Conservation (phyloP, 1,140 invertebrate species). For the Catajapyx aquilonaris region DNA sequence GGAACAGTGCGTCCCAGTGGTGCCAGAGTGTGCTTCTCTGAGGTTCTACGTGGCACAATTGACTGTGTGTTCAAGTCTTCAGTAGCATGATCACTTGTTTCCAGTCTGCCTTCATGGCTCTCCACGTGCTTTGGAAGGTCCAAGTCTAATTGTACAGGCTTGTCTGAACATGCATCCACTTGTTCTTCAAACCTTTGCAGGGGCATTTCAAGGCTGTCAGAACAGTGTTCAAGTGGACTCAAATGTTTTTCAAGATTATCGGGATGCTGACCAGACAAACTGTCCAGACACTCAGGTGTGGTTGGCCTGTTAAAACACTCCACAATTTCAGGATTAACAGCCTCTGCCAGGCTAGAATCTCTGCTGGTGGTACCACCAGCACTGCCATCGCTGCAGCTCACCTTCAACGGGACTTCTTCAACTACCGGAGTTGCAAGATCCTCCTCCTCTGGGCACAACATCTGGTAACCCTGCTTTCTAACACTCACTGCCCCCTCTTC, state of each 20-base stretch:
- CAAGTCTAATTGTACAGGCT: neutral
- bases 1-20: slow-evolving; percentile 44
- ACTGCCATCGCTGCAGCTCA: too few relatives aligned
- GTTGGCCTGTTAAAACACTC: too few relatives aligned
- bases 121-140: neutral
- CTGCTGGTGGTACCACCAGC: too few relatives aligned
- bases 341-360: too few relatives aligned
- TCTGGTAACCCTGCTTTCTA: slow-evolving; percentile 5
- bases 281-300: too few relatives aligned
- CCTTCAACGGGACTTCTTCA: too few relatives aligned
- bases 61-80: neutral
- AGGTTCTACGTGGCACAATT: slow-evolving; percentile 15
- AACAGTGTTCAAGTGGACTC: too few relatives aligned
- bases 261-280: too few relatives aligned
- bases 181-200: too few relatives aligned
- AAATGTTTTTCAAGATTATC: too few relatives aligned
- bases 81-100: neutral
- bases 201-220: too few relatives aligned
- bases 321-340: too few relatives aligned
- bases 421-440: slow-evolving; percentile 9
- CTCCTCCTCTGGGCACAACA: slow-evolving; percentile 8
- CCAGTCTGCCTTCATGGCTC: slow-evolving; percentile 3
- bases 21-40: slow-evolving; percentile 40
- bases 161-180: slow-evolving; percentile 1
- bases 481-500: slow-evolving; percentile 18